Evolutionary conservation across 2,797 vertebrate genomes (phyloP).

Genomic region (Leontocebus nigricollis): DNA sequence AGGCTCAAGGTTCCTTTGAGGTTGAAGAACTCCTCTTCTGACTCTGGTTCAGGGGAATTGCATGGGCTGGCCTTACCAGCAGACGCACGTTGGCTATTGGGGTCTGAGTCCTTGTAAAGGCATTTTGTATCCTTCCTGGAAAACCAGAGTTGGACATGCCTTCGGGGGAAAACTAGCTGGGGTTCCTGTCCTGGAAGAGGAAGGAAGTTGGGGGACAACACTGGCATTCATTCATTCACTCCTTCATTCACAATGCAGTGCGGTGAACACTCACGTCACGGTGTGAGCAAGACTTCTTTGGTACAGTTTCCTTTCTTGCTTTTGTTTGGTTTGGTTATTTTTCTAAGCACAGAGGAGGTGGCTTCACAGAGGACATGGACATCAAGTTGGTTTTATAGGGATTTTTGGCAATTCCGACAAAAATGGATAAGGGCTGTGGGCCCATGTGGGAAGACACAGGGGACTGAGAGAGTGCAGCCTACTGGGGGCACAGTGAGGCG

Average conservation of each 20-base stretch:
- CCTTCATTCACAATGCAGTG: not conserved
- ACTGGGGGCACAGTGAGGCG: rapidly evolving
- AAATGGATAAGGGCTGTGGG: not conserved
- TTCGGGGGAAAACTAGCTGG: not conserved
- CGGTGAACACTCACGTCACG: rapidly evolving
- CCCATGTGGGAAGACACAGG: not conserved
- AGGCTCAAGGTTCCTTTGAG: not conserved
- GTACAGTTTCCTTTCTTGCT: not conserved
- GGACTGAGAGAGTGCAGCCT: not conserved
- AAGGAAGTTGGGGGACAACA: not conserved
- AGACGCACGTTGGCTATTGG: rapidly evolving
- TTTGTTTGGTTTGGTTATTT: not conserved
- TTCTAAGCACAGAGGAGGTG: not conserved
- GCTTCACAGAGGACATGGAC: not conserved
- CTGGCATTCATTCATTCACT: no score
- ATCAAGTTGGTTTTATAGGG: not conserved
- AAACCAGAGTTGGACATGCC: not conserved
- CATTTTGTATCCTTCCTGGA: not conserved
- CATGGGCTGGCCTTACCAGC: rapidly evolving
- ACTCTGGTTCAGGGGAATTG: rapidly evolving
- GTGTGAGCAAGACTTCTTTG: not conserved
- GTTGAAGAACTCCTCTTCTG: not conserved
- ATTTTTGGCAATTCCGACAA: not conserved
- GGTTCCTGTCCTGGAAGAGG: not conserved
- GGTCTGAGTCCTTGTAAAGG: not conserved